Conservation (phyloP, 2,888 invertebrate genomes). For the Orchesella flavescens region DNA sequence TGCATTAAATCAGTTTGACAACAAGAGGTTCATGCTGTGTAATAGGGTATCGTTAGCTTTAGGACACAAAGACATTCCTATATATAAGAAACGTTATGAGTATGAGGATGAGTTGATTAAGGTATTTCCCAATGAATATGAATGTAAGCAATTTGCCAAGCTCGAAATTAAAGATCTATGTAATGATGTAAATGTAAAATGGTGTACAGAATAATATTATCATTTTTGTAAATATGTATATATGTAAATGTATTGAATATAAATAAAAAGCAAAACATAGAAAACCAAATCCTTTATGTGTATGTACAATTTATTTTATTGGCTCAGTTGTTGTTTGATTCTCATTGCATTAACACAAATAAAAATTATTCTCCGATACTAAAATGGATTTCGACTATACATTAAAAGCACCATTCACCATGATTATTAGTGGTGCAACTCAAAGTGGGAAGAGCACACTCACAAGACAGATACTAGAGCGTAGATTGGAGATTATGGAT, state of each 20-base stretch:
- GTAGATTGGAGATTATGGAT: no score
- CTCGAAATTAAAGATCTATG: no score
- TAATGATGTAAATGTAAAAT: no score
- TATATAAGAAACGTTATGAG: neutral
- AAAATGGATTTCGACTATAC: constrained; percentile 25
- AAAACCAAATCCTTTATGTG: neutral
- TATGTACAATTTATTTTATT: no score
- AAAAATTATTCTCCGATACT: neutral
- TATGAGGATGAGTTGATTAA: neutral
- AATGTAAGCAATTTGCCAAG: no score
- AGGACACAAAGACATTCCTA: no score
- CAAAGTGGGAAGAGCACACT: constrained; percentile 41
- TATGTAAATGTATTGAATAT: neutral
- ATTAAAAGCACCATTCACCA: constrained; percentile 15
- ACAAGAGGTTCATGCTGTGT: neutral
- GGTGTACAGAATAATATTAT: no score
- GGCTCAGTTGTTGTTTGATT: no score
- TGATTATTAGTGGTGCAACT: no score
- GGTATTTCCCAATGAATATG: no score
- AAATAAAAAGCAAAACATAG: neutral
- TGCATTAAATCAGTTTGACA: neutral
- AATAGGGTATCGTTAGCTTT: neutral
- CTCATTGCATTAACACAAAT: no score
- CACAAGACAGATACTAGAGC: constrained; percentile 10
- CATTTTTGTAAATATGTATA: neutral